Base-by-base conservation (phyloP, 2,113 vertebrate genomes). In the Corythaeola cristata region DNA sequence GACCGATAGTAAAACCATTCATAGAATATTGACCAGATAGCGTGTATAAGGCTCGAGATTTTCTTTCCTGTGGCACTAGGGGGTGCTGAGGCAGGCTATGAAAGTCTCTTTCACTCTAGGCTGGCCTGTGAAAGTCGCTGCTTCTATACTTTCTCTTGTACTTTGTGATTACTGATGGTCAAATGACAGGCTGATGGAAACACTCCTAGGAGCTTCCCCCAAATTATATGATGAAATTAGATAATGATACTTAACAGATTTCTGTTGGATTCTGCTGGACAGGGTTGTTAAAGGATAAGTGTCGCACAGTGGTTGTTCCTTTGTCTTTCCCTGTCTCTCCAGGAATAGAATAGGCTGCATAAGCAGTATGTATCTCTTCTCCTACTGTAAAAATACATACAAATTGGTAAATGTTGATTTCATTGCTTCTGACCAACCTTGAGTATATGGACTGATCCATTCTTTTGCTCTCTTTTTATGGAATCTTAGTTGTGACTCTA, bases 321-420 rank as follows among this genome's bases (percentile, higher is more conserved):
- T 66, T 80, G 23, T 72, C 28, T 86, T 67, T 76, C 7, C 8
- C 13, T 52, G 0, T 12, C 33, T 75, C 49, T 58, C 12, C 35
- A 23, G 27, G 20, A 67, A 32, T n/a, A 32, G 37, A 78, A 33
- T 23, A 66, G 39, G 18, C 21, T 88, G 47, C 10, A 20, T 23
- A 66, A 88, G 39, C 28, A 20, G 11, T 13, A 52, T 8, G 16
- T 71, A 11, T 37, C 11, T 71, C 85, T 64, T n/a, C 4, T 16
- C 8, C 4, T 3, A 0, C 20, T 32, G 7, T 28, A 68, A 44
- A 71, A 80, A 44, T 15, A 8, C 1, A 13, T 8, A n/a, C 1
- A n/a, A 67, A 21, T 24, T 45, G 10, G 17, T 71, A 35, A 67
- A 58, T 5, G 5, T 35, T n/a, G 15, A 10, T 32, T 79, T 53